phyloP scores from a whole-genome alignment of 2,888 invertebrate species.

The Cenopis cana region DNA sequence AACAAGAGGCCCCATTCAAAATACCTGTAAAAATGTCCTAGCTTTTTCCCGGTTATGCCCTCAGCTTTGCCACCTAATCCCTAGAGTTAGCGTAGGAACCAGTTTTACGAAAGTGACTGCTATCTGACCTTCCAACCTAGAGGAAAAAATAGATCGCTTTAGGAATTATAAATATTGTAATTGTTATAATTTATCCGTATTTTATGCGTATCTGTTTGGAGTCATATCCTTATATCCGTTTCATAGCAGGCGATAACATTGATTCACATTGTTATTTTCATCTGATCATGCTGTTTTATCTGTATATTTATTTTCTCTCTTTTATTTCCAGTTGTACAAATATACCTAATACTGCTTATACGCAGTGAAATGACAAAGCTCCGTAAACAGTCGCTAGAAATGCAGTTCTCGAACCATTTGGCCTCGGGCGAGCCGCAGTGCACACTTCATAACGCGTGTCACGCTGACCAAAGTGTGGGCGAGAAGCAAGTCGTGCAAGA shows the following conservation, averaged over 20 bases:
- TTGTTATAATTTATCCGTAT: too few species aligned
- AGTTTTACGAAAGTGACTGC: too few species aligned
- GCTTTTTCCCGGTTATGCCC: too few species aligned
- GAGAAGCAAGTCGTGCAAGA: not conserved
- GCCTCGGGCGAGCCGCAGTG: not conserved
- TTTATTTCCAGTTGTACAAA: constrained; percentile 14
- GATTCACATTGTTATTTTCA: not conserved
- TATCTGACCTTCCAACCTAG: too few species aligned
- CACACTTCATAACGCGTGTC: not conserved
- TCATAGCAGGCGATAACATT: not conserved
- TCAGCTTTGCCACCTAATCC: too few species aligned
- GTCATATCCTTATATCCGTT: not conserved
- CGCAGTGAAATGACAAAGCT: constrained; percentile 1
- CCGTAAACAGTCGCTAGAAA: not conserved
- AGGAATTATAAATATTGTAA: too few species aligned
- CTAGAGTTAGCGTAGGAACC: too few species aligned
- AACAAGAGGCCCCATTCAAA: too few species aligned
- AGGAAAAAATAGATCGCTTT: not conserved
- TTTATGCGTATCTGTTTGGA: not conserved
- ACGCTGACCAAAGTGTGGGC: not conserved
- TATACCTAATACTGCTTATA: constrained; percentile 1
- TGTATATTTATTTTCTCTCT: not conserved
- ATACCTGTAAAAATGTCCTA: too few species aligned
- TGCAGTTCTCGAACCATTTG: constrained; percentile 5
- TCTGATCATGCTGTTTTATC: not conserved